Percentiles rank a stretch among this genome's conserved stretches.
These are phyloP conservation scores for Nilaparvata lugens DNA, from an alignment of 1,140 invertebrate species.

Conservation along the genomic window DNA sequence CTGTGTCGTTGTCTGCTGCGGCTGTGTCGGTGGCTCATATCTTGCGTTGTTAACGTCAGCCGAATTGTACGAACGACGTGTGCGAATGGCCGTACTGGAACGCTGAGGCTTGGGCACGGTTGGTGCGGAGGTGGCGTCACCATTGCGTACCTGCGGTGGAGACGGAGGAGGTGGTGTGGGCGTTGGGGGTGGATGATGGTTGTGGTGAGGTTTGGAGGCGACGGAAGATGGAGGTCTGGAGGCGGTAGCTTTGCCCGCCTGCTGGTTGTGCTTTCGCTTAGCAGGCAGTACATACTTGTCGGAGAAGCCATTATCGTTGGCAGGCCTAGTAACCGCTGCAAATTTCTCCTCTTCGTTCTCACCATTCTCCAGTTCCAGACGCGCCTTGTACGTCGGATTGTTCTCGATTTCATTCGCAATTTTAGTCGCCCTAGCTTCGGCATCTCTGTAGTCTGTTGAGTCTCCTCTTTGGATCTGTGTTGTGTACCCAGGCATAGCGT, in stretches of 20 bases:
- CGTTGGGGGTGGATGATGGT: constrained; percentile 11
- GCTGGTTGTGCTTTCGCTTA: constrained; percentile 50
- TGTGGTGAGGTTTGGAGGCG: too few species aligned
- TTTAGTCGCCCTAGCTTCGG: constrained; percentile 73
- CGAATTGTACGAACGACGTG: too few species aligned
- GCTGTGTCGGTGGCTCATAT: too few species aligned
- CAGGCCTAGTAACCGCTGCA: constrained; percentile 56
- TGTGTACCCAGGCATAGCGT: constrained; percentile 79
- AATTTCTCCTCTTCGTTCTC: constrained; percentile 82
- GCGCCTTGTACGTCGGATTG: constrained; percentile 66
- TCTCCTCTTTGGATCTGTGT: constrained; percentile 72
- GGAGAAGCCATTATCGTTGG: constrained; percentile 7
- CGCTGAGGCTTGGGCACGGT: constrained; percentile 7
- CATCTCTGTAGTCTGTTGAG: constrained; percentile 73
- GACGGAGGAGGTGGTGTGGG: too few species aligned
- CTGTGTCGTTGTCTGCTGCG: too few species aligned
- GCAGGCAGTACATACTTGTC: constrained; percentile 66
- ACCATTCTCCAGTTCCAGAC: constrained; percentile 79
- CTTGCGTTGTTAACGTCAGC: too few species aligned
- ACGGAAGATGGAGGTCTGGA: too few species aligned
- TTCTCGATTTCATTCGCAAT: constrained; percentile 86
- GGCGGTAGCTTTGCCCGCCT: constrained; percentile 40
- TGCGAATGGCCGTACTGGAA: constrained; percentile 1
- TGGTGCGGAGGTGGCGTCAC: neutral
- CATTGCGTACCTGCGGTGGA: too few species aligned